phyloP scores from a whole-genome alignment of 2,888 invertebrate species.

The Noctua janthina region DNA sequence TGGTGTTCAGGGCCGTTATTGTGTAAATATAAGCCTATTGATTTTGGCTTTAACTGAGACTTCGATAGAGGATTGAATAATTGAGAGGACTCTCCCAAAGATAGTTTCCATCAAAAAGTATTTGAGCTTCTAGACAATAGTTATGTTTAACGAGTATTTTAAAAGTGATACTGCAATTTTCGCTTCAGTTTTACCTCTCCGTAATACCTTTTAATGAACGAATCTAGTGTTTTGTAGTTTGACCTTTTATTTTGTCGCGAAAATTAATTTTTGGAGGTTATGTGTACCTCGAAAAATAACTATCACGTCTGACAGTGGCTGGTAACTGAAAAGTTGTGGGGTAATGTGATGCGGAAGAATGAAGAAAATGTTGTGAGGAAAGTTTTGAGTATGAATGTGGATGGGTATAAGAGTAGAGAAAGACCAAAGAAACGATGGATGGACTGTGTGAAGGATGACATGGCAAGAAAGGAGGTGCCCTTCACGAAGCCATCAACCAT shows the following conservation, averaged over 20 bases:
- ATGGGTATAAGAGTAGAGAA: too few species aligned
- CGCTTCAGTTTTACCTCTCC: not conserved
- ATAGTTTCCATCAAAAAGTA: not conserved
- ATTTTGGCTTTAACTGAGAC: slow-evolving; percentile 5
- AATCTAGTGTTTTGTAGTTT: not conserved
- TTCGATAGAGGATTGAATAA: slow-evolving; percentile 8
- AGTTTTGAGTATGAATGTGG: too few species aligned
- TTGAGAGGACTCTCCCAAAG: not conserved
- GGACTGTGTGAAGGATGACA: too few species aligned
- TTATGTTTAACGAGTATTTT: not conserved
- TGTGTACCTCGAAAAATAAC: not conserved
- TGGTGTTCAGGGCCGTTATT: not conserved
- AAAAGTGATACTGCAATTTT: not conserved
- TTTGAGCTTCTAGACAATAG: not conserved
- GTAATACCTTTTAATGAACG: not conserved
- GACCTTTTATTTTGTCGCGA: not conserved
- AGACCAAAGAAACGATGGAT: too few species aligned
- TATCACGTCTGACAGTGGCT: not conserved
- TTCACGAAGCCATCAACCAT: too few species aligned
- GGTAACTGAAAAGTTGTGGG: too few species aligned
- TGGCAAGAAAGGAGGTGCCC: too few species aligned
- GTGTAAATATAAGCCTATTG: slow-evolving; percentile 35
- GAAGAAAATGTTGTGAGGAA: too few species aligned
- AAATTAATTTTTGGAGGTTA: not conserved
- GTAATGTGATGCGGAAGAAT: too few species aligned